Conservation (phyloP, 2,888 invertebrate species). For the Hypselothyrea guttata region DNA sequence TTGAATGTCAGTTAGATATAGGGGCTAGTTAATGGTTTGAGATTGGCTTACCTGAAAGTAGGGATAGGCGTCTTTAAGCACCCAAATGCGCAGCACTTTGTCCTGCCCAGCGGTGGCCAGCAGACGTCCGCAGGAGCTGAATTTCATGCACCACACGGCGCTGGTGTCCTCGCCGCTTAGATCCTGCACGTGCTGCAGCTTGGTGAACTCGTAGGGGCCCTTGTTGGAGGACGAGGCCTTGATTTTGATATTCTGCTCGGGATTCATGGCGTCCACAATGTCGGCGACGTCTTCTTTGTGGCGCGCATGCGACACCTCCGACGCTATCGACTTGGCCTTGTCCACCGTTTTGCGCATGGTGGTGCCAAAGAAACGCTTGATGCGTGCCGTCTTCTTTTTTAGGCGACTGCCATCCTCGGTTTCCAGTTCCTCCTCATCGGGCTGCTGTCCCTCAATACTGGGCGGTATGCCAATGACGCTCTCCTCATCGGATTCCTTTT, state of each 20-base stretch:
- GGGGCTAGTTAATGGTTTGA: accelerated
- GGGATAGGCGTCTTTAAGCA: conserved; percentile 92
- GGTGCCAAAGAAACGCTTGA: conserved; percentile 92
- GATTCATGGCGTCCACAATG: conserved; percentile 90
- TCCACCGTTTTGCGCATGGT: conserved; percentile 95
- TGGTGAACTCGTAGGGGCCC: conserved; percentile 97
- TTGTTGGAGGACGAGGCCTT: conserved; percentile 98
- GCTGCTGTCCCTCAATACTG: conserved; percentile 80
- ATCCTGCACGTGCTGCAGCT: conserved; percentile 94
- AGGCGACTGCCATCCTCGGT: conserved; percentile 82
- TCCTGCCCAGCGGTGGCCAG: conserved; percentile 99
- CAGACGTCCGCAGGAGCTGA: conserved; percentile 96
- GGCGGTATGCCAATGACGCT: conserved; percentile 85
- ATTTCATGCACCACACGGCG: conserved; percentile 99
- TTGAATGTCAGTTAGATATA: neutral
- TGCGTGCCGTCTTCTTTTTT: conserved; percentile 84
- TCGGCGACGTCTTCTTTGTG: conserved; percentile 94
- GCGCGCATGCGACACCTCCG: conserved; percentile 93
- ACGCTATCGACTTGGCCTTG: conserved; percentile 94
- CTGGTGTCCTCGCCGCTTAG: conserved; percentile 92
- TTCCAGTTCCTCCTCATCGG: conserved; percentile 82
- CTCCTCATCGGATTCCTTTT: conserved; percentile 90
- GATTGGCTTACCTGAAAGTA: conserved; percentile 89
- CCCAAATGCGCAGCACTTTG: conserved; percentile 96
- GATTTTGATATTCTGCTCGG: conserved; percentile 91